Evolutionary conservation across 2,888 invertebrate genomes (phyloP).

Genomic region (Antheraea yamamai): DNA sequence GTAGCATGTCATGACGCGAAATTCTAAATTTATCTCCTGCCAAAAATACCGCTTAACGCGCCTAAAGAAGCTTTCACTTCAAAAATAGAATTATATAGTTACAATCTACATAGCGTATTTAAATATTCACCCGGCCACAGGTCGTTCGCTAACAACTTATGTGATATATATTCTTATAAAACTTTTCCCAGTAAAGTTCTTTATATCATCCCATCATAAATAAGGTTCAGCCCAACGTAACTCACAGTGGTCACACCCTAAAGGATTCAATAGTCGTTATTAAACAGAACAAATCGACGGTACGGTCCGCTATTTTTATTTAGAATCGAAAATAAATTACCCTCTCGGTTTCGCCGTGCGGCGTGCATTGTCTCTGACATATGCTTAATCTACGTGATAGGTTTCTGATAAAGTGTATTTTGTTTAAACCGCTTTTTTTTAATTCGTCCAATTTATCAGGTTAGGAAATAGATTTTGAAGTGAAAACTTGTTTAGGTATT

Average conservation of each 20-base stretch:
- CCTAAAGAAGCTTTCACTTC: no score
- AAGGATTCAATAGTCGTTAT: constrained; percentile 49
- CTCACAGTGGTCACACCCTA: constrained; percentile 44
- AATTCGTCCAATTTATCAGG: no score
- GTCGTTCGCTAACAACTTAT: not conserved
- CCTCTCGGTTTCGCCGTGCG: constrained; percentile 27
- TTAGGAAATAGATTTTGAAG: no score
- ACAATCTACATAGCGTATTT: not conserved
- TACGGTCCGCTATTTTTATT: constrained; percentile 55
- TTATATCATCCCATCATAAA: constrained; percentile 39
- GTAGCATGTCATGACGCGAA: no score
- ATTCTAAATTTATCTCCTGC: no score
- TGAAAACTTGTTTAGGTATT: no score
- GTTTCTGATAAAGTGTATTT: not conserved
- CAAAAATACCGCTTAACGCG: no score
- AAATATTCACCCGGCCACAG: not conserved
- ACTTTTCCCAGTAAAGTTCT: constrained; percentile 20
- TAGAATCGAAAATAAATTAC: constrained; percentile 48
- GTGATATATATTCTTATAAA: constrained; percentile 18
- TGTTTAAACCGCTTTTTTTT: not conserved
- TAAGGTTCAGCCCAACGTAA: constrained; percentile 38
- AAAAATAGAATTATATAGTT: no score
- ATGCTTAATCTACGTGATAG: not conserved
- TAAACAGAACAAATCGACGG: constrained; percentile 53
- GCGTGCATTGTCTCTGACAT: constrained; percentile 18